Evolutionary conservation across 2,888 invertebrate genomes (phyloP).

Genomic region (Tachina grossa): DNA sequence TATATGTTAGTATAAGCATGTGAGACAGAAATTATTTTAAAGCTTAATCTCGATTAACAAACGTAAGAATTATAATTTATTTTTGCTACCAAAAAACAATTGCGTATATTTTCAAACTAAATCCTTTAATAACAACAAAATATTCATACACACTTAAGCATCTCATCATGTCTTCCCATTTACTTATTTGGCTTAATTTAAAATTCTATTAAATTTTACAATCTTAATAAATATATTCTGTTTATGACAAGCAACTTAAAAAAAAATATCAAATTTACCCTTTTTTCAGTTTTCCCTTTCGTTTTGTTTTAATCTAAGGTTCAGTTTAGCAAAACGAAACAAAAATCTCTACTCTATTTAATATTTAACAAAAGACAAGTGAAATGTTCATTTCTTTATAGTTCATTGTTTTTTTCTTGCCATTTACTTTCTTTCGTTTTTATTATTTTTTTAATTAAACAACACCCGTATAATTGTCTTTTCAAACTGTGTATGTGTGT

Average conservation of each 20-base stretch:
- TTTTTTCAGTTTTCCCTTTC: slow-evolving; percentile 8
- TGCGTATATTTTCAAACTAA: not conserved
- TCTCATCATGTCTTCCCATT: not conserved
- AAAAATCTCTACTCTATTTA: slow-evolving; percentile 32
- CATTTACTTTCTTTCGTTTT: slow-evolving; percentile 21
- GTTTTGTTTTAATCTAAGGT: slow-evolving; percentile 40
- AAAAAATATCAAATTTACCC: slow-evolving; percentile 18
- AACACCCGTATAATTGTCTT: slow-evolving; percentile 64
- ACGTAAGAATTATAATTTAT: too few species aligned
- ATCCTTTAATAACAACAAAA: not conserved
- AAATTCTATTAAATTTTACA: slow-evolving; percentile 57
- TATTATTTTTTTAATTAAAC: slow-evolving; percentile 58
- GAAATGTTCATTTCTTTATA: slow-evolving; percentile 36
- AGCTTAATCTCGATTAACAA: too few species aligned
- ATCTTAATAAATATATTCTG: slow-evolving; percentile 28
- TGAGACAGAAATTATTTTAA: too few species aligned
- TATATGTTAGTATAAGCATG: too few species aligned
- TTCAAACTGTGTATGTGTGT: not conserved
- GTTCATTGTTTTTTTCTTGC: slow-evolving; percentile 22
- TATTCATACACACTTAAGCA: not conserved
- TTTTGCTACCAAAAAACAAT: too few species aligned
- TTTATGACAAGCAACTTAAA: slow-evolving; percentile 6
- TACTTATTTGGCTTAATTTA: slow-evolving; percentile 40
- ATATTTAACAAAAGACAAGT: slow-evolving; percentile 40
- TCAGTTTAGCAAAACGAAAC: slow-evolving; percentile 14